Evolutionary conservation across 2,113 vertebrate species (phyloP).

Genomic region (Heloderma charlesbogerti): DNA sequence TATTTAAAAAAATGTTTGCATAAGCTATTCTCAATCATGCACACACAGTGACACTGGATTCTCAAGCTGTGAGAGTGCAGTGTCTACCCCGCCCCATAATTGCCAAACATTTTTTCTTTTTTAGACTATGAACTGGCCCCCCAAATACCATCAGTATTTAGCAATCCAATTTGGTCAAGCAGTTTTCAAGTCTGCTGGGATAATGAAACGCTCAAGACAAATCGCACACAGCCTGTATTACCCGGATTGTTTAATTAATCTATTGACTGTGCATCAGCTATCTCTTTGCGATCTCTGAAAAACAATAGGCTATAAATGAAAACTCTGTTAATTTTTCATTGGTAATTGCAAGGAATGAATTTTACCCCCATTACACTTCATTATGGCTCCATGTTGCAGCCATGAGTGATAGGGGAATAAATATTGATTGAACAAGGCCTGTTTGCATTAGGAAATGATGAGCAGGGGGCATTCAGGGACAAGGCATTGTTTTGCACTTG

Average conservation of each 20-base stretch:
- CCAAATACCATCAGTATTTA: neutral
- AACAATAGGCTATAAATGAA: constrained; percentile 55
- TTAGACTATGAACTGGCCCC: rapidly evolving
- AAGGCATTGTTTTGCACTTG: constrained; percentile 29
- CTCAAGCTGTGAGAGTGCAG: rapidly evolving
- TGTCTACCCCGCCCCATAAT: rapidly evolving
- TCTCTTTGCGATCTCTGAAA: constrained; percentile 27
- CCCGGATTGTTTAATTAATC: constrained; percentile 10
- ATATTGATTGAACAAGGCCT: constrained; percentile 67
- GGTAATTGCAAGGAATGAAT: constrained; percentile 61
- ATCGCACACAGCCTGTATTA: constrained; percentile 17
- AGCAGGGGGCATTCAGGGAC: neutral
- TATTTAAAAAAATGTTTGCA: rapidly evolving
- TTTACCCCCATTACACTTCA: constrained; percentile 48
- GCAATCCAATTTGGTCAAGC: constrained; percentile 3
- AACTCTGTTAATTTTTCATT: constrained; percentile 42
- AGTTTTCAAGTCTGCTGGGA: rapidly evolving
- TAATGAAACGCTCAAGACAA: constrained; percentile 23
- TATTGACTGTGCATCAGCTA: neutral
- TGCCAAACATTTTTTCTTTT: rapidly evolving
- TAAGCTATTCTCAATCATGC: neutral
- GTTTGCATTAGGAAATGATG: constrained; percentile 50
- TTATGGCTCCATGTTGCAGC: constrained; percentile 46
- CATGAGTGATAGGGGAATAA: constrained; percentile 66
- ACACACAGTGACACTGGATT: rapidly evolving